Base-by-base conservation (phyloP, 2,888 invertebrate species). In the Drosophila melanosoma region DNA sequence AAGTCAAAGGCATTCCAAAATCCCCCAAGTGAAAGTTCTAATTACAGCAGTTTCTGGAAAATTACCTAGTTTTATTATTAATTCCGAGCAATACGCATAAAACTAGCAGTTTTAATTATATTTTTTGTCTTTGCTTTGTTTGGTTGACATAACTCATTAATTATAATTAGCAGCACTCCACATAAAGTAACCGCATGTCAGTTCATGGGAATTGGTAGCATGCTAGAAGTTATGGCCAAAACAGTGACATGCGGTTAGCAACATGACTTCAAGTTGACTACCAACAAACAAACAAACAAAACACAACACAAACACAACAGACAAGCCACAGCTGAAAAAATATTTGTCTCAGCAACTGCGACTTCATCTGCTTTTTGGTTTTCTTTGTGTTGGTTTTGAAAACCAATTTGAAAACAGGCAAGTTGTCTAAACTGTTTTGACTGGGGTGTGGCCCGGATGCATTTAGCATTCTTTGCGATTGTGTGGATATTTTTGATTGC, bases 81-180 rank as follows among this genome's bases (percentile, higher is more conserved):
- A 38, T 38, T 38, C 1, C 8, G 12, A 5, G n/a, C 12, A 12
- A 38, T 38, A 38, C 36, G n/a, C 38, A n/a, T 56, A 26, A 12
- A 45, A 45, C 4, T 26, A 52, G 38, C 32, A 40, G 38, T 45
- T 33, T 40, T 35, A 38, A 52, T 54, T 52, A 42, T 36, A 58
- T 53, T 59, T 62, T 66, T 67, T 75, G 66, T 64, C 68, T 63
- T 58, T 53, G 49, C 66, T 42, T 36, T 38, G 53, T 69, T 66
- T 68, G 60, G 69, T 74, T 76, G 87, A 63, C 71, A 67, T 63
- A 67, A 70, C 82, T 86, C 88, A 86, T 87, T 86, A 85, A 86
- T 86, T 87, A 86, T 82, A 88, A 86, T 87, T 83, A 87, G 75
- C 76, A 76, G 74, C 53, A 72, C 65, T 69, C 64, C 64, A 40